Evolutionary conservation across 2,888 invertebrate genomes (phyloP).

Genomic region (Xanthorhoe designata): DNA sequence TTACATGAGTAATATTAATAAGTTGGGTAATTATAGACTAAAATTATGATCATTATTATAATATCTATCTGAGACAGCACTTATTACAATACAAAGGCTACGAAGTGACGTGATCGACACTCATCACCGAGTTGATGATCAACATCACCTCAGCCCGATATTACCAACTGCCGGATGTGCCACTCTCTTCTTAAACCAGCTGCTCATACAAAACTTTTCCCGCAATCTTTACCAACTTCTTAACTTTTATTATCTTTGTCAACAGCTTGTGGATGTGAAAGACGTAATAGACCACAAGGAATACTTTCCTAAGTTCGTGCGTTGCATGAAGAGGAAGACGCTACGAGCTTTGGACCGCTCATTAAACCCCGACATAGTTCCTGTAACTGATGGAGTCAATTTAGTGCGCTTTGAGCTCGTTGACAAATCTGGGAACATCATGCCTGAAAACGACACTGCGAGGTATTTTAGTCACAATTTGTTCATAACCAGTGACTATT

Average conservation of each 20-base stretch:
- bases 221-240: no score
- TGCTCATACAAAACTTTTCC: no score
- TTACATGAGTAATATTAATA: no score
- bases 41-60: neutral
- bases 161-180: no score
- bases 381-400: conserved; percentile 87
- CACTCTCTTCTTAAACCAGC: no score
- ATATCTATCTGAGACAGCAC: neutral
- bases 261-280: conserved; percentile 73
- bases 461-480: conserved; percentile 54
- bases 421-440: conserved; percentile 71
- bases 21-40: neutral
- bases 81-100: neutral
- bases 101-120: no score
- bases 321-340: conserved; percentile 83
- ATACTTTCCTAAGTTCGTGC: conserved; percentile 77
- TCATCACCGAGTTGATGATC: neutral
- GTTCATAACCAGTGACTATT: conserved; percentile 10
- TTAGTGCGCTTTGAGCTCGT: conserved; percentile 84
- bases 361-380: conserved; percentile 86
- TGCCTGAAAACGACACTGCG: conserved; percentile 69
- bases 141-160: no score
- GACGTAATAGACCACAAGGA: conserved; percentile 78
- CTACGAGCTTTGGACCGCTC: conserved; percentile 86
- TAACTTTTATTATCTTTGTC: neutral